Evolutionary conservation across 2,797 vertebrate genomes (phyloP), one percentile per base, ranked within the genome.

Genomic region (Coranthus polyacanthus): DNA sequence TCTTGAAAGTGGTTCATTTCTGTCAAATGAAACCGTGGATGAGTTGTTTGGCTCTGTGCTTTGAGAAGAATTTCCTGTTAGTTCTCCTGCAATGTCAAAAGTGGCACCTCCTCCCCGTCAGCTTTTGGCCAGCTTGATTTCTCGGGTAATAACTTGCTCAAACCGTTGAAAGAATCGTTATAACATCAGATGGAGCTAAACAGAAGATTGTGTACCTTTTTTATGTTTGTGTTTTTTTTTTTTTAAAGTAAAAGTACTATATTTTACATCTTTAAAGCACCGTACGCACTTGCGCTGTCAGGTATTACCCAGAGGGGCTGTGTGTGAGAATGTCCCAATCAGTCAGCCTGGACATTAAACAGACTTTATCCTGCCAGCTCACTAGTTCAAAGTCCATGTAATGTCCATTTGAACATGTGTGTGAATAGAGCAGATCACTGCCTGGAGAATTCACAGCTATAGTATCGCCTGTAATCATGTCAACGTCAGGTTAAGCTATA

Each of bases 1-100:
- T 90, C 75, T 79, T 45, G 45, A 67, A 72, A 80, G 69, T 61
- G 75, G 67, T 81, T 84, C 57, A 66, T 83, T 90, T 89, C 68
- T 86, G 83, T 85, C 83, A 77, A 81, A 87, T 82, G 64, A 87
- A 88, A 89, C 41, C 32, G 63, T 61, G 60, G 74, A 83, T 84
- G 73, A 82, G 71, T 78, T 81, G 73, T 79, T 83, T 65, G 65
- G 58, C 68, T 20, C 36, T 51, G 66, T 62, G 74, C 70, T 72
- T 66, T 66, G 43, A 74, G 60, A 73, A 46, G 24, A 42, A 53
- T 75, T 76, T 74, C 64, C 34, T 53, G 5, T 75, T 43, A 38
- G 68, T 29, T 52, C 54, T 44, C 12, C 1, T 5, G 59, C 67
- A 68, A 50, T 63, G 67, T 75, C 59, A 62, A 46, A 67, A 80